Conservation (phyloP, 2,797 vertebrate genomes). For the Remorina albescens region DNA sequence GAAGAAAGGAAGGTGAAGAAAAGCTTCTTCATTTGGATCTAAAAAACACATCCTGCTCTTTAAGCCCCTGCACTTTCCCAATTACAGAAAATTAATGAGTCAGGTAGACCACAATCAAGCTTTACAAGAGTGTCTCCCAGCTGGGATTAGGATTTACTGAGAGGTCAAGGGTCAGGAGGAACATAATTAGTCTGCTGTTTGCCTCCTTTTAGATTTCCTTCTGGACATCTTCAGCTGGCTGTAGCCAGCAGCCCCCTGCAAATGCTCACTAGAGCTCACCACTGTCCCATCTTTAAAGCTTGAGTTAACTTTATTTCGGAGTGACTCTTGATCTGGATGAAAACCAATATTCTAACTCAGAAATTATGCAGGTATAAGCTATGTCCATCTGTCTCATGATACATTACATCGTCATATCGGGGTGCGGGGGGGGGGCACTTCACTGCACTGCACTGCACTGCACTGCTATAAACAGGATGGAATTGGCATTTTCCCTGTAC, state of each 20-base stretch:
- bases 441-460: too few relatives aligned
- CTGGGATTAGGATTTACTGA: slow-evolving; percentile 73
- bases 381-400: neutral
- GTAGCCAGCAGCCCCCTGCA: neutral
- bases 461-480: slow-evolving; percentile 44
- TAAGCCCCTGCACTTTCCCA: slow-evolving; percentile 69
- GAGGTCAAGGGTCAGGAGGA: slow-evolving; percentile 60
- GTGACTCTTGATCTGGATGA: slow-evolving; percentile 12
- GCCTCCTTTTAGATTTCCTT: slow-evolving; percentile 24
- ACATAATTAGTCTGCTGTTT: slow-evolving; percentile 60
- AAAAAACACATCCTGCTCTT: slow-evolving; percentile 53
- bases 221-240: slow-evolving; percentile 6
- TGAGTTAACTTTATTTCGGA: neutral
- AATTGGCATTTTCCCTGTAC: slow-evolving; percentile 53
- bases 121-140: slow-evolving; percentile 59
- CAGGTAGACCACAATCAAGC: slow-evolving; percentile 53
- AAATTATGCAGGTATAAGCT: neutral
- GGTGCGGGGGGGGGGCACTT: neutral
- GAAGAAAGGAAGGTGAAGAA: slow-evolving; percentile 1
- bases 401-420: slow-evolving; percentile 3
- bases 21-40: slow-evolving; percentile 30
- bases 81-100: slow-evolving; percentile 76
- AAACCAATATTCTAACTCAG: slow-evolving; percentile 23
- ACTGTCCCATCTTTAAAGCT: slow-evolving; percentile 19
- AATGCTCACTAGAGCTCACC: neutral